Evolutionary conservation across 2,888 invertebrate genomes (phyloP).

Genomic region (Nomada fucata): DNA sequence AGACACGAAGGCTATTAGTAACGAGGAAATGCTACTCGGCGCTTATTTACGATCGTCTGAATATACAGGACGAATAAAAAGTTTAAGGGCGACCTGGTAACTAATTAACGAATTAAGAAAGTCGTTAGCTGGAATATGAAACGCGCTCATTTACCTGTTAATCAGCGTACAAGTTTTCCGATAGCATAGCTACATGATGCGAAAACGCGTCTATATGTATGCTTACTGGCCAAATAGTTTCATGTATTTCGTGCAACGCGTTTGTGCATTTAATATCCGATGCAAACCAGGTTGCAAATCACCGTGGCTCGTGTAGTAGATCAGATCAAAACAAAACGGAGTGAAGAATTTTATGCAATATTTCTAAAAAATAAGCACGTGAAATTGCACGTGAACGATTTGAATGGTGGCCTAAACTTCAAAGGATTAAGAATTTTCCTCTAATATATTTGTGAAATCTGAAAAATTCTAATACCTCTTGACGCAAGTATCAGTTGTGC

Average conservation of each 20-base stretch:
- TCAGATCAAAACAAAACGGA: not conserved
- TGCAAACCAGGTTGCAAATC: slow-evolving; percentile 7
- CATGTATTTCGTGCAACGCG: slow-evolving; percentile 7
- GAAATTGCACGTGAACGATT: too few species aligned
- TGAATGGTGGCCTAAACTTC: too few species aligned
- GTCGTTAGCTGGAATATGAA: slow-evolving; percentile 9
- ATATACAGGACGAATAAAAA: not conserved
- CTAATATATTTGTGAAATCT: too few species aligned
- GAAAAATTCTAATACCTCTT: too few species aligned
- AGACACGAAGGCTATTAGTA: not conserved
- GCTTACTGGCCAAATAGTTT: not conserved
- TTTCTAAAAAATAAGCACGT: too few species aligned
- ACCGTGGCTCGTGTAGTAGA: not conserved
- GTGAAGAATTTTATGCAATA: too few species aligned
- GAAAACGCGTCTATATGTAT: not conserved
- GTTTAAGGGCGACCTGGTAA: slow-evolving; percentile 11
- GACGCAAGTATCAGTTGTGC: too few species aligned
- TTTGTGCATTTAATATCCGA: slow-evolving; percentile 15
- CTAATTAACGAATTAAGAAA: slow-evolving; percentile 30
- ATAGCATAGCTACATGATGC: slow-evolving; percentile 25
- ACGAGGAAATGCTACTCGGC: not conserved
- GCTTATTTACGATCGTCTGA: not conserved
- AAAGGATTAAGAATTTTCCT: too few species aligned
- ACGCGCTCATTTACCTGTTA: slow-evolving; percentile 8
- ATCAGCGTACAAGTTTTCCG: slow-evolving; percentile 30